Percentiles rank a stretch among this genome's conserved stretches.
Conservation (phyloP, 2,797 vertebrate genomes). For the Alectoris magna region DNA sequence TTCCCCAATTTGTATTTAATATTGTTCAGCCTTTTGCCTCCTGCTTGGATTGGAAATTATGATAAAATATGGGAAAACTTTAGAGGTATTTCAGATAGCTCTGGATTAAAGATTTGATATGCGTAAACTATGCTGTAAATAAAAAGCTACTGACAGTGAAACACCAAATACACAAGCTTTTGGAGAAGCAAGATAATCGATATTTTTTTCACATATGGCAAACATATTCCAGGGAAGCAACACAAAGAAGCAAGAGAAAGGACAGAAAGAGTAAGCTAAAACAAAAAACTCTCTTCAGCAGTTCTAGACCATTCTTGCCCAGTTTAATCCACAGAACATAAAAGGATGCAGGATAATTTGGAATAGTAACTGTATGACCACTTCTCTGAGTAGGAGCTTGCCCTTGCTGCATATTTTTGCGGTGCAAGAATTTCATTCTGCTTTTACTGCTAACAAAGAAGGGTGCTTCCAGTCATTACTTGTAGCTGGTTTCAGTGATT, state of each 20-base stretch:
- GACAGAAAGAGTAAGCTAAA: not conserved
- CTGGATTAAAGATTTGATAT: not conserved
- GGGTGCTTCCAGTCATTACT: not conserved
- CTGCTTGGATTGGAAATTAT: conserved; percentile 15
- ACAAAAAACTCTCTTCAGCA: not conserved
- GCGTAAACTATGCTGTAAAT: conserved; percentile 23
- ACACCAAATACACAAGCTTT: conserved; percentile 11
- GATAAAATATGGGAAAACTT: not conserved
- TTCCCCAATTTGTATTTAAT: not conserved
- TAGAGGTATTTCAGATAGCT: conserved; percentile 24
- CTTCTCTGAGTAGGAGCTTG: not conserved
- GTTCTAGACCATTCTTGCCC: not conserved
- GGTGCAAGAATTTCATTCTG: not conserved
- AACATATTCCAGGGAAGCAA: conserved; percentile 66
- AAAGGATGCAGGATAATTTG: not conserved
- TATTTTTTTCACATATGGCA: conserved; percentile 60
- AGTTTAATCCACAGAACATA: not conserved
- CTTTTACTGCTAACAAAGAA: not conserved
- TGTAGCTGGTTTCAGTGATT: not conserved
- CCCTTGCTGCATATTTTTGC: not conserved
- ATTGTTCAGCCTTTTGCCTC: not conserved
- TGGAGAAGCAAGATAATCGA: conserved; percentile 16
- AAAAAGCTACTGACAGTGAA: conserved; percentile 41
- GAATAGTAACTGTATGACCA: not conserved
- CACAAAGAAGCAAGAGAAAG: conserved; percentile 48